Base-by-base conservation (phyloP, 2,113 vertebrate species). In the Gracilinanus agilis region DNA sequence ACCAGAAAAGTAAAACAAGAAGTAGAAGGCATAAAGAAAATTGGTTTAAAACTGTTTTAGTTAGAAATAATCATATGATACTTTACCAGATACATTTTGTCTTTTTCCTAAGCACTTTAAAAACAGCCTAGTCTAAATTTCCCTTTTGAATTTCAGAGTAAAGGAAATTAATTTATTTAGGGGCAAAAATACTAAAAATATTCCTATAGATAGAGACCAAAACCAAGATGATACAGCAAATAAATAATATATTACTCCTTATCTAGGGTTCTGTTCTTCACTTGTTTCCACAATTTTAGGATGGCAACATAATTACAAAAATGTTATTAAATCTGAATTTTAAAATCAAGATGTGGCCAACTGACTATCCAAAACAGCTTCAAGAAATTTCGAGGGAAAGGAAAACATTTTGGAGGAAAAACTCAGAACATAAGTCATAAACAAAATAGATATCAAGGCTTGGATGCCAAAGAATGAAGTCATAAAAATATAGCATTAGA, bases 381-480 rank as follows among this genome's bases (percentile, higher is more conserved):
- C 93, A 96, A 96, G 93, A 92, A 98, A 96, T 96, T 97, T 98
- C 94, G 95, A 96, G 95, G 49, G 96, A 89, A 94, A 95, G 88
- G 93, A 98, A 97, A 97, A 95, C 96, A 97, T 96, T 98, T 97
- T 96, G 97, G 96, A 97, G 94, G 95, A 95, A 97, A 83, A 98
- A 96, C 83, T 97, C 96, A 97, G 96, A 97, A 96, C 95, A 96
- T 97, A 97, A 96, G 96, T 94, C 96, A 96, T 95, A 97, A 98
- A 97, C 97, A 98, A 97, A 96, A 95, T 95, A 97, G 94, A 97
- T 96, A 94, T 96, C 92, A 40, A 95, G 95, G 90, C 96, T 95
- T 92, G 94, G 90, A 96, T 97, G 93, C 97, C 96, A 97, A 94
- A 97, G 95, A 97, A 96, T 92, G 92, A 94, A 96, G 94, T 96